Conservation (phyloP, 2,888 invertebrate genomes). For the Chrysina gloriosa region DNA sequence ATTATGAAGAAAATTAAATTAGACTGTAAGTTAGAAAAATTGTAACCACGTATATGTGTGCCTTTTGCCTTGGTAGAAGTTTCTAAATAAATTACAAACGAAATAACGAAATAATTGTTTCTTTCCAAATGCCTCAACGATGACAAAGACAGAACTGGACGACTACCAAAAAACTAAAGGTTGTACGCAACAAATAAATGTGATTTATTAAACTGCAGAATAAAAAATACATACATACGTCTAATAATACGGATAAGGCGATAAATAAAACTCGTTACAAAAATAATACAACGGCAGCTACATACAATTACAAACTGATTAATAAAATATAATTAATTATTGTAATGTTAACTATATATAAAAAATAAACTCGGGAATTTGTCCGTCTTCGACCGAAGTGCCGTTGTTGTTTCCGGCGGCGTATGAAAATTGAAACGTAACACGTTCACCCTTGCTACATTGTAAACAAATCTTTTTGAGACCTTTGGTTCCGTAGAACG, state of each 20-base stretch:
- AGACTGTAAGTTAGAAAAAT: constrained; percentile 40
- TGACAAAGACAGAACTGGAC: no score
- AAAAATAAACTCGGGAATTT: constrained; percentile 89
- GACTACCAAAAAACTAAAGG: no score
- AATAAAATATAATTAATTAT: no score
- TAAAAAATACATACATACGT: no score
- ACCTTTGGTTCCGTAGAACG: constrained; percentile 87
- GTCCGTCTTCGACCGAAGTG: constrained; percentile 87
- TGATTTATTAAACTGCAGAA: no score
- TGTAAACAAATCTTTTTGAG: constrained; percentile 80
- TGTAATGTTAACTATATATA: constrained; percentile 72
- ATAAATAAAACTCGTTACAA: no score
- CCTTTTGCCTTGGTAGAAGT: constrained; percentile 47
- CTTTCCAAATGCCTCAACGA: no score
- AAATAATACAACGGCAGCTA: no score
- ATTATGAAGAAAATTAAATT: constrained; percentile 42
- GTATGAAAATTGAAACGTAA: constrained; percentile 85
- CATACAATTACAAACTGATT: no score
- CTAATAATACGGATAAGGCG: no score
- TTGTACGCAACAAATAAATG: no score
- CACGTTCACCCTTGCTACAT: constrained; percentile 79
- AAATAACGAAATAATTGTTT: constrained; percentile 29
- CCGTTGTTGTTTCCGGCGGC: constrained; percentile 90
- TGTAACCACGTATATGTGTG: constrained; percentile 48
- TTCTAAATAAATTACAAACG: constrained; percentile 47